Conservation (phyloP, 1,140 invertebrate genomes). For the Phortica variegata region DNA sequence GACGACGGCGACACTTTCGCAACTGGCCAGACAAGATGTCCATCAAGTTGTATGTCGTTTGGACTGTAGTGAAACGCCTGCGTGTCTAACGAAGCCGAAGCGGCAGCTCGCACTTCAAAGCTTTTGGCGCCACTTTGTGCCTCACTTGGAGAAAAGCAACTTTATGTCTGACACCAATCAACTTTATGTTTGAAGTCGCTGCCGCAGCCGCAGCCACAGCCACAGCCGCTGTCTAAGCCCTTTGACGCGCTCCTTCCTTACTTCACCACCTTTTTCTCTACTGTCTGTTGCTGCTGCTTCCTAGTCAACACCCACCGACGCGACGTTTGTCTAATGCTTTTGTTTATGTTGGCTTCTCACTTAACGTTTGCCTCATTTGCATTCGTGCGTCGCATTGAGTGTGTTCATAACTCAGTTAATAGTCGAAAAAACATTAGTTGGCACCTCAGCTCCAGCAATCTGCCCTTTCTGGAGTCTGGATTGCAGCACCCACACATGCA, state of each 20-base stretch:
- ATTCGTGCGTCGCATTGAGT: background rate
- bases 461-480: slow-evolving; percentile 5
- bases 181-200: slow-evolving; percentile 47
- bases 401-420: slow-evolving; percentile 8
- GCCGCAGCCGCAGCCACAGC: slow-evolving; percentile 15
- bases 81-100: slow-evolving; percentile 46
- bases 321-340: slow-evolving; percentile 50
- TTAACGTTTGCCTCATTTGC: background rate
- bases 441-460: slow-evolving; percentile 5
- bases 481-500: background rate
- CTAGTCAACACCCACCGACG: too few relatives aligned
- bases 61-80: slow-evolving; percentile 40
- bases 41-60: slow-evolving; percentile 25
- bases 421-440: slow-evolving; percentile 9
- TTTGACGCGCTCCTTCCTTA: too few relatives aligned
- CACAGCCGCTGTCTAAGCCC: background rate
- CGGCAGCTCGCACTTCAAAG: slow-evolving; percentile 38
- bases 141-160: slow-evolving; percentile 31
- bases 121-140: slow-evolving; percentile 37
- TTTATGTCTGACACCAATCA: slow-evolving; percentile 55
- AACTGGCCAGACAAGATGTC: slow-evolving; percentile 37
- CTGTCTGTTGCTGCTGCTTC: too few relatives aligned
- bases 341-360: too few relatives aligned
- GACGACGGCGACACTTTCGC: slow-evolving; percentile 1
- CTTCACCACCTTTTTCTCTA: too few relatives aligned